Evolutionary conservation across 2,888 invertebrate species (phyloP).

Genomic region (Microplitis deprimator): DNA sequence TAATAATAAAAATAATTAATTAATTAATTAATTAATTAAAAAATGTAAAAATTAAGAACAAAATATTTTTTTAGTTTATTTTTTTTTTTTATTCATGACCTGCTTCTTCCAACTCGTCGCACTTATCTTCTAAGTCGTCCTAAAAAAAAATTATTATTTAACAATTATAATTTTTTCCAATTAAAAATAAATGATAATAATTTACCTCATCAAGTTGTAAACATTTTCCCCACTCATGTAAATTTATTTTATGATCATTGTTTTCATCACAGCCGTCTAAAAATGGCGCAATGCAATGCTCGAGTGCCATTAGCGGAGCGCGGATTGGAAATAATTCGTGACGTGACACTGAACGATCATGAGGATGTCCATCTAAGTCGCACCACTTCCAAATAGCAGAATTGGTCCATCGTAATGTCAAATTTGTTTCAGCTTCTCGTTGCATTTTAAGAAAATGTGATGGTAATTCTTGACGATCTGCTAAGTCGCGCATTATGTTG

Average conservation of each 20-base stretch:
- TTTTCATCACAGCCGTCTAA: conserved; percentile 91
- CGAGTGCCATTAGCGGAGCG: conserved; percentile 94
- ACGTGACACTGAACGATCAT: conserved; percentile 89
- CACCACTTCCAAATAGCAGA: conserved; percentile 99
- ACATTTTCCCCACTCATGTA: conserved; percentile 94
- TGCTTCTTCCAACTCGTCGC: conserved; percentile 81
- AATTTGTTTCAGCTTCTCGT: conserved; percentile 89
- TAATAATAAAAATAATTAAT: not conserved
- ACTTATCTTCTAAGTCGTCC: conserved; percentile 85
- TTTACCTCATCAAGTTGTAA: conserved; percentile 85
- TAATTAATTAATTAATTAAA: conserved; percentile 52
- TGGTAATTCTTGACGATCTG: conserved; percentile 87
- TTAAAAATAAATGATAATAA: conserved; percentile 6
- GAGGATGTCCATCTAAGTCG: conserved; percentile 93
- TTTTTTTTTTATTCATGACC: conserved; percentile 48
- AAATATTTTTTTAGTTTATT: conserved; percentile 42
- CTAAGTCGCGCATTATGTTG: conserved; percentile 96
- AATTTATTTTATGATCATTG: conserved; percentile 90
- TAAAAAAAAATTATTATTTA: conserved; percentile 66
- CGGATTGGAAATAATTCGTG: conserved; percentile 97
- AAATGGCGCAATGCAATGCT: conserved; percentile 98
- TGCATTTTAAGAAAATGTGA: conserved; percentile 89
- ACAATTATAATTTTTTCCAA: not conserved
- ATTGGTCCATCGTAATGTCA: conserved; percentile 88
- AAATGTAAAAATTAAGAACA: conserved; percentile 21